These are phyloP conservation scores for Ethmia dodecea DNA, from an alignment of 2,888 invertebrate species.

Conservation along the genomic window DNA sequence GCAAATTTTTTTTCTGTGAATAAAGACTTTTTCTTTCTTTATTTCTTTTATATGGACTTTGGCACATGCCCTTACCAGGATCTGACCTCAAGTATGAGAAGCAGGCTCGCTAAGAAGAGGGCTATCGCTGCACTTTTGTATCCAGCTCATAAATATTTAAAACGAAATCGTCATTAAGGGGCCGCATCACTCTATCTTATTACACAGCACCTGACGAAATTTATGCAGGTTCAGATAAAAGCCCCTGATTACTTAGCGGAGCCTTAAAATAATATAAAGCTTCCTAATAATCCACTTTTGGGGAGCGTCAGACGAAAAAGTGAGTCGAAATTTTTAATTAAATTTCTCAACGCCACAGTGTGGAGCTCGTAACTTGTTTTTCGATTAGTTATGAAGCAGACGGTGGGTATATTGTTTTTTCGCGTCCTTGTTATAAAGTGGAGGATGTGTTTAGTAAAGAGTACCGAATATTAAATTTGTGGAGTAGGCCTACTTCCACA, in stretches of 20 bases:
- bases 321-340: constrained; percentile 29
- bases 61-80: too few relatives aligned
- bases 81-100: too few relatives aligned
- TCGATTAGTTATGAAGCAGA: constrained; percentile 21
- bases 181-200: constrained; percentile 28
- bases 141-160: constrained; percentile 36
- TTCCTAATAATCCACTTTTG: constrained; percentile 29
- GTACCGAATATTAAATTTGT: too few relatives aligned
- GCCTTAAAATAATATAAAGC: constrained; percentile 12
- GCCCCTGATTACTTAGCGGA: constrained; percentile 36
- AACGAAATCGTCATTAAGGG: constrained; percentile 27
- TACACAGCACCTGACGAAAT: constrained; percentile 28
- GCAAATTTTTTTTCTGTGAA: too few relatives aligned
- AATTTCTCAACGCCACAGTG: constrained; percentile 20
- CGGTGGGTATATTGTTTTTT: constrained; percentile 3
- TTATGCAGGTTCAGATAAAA: constrained; percentile 43
- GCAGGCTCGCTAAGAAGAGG: too few relatives aligned
- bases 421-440: not conserved
- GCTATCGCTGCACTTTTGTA: constrained; percentile 15
- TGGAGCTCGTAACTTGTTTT: constrained; percentile 19
- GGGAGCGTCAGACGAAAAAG: constrained; percentile 25
- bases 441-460: too few relatives aligned
- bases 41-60: too few relatives aligned
- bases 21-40: too few relatives aligned
- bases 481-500: too few relatives aligned